Conservation (phyloP, 2,888 invertebrate genomes). For the Heliconius aoede region DNA sequence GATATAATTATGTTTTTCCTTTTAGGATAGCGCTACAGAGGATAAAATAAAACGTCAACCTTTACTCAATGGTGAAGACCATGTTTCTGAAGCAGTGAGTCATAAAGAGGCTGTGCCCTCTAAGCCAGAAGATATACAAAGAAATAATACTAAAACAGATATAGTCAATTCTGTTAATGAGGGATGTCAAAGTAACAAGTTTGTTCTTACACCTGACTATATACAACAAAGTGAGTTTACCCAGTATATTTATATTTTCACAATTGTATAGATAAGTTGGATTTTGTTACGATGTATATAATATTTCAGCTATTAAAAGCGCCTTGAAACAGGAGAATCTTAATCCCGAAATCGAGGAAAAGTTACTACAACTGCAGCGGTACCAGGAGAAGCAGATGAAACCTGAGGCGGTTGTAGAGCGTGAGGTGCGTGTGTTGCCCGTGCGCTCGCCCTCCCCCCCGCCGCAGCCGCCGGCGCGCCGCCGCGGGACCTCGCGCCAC, state of each 20-base stretch:
- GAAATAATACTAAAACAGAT: slow-evolving; percentile 73
- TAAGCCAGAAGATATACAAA: slow-evolving; percentile 71
- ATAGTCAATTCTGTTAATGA: slow-evolving; percentile 67
- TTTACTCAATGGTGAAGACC: slow-evolving; percentile 76
- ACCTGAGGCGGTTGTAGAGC: slow-evolving; percentile 74
- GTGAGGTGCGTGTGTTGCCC: slow-evolving; percentile 60
- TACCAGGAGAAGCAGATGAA: slow-evolving; percentile 92
- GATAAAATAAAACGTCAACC: slow-evolving; percentile 68
- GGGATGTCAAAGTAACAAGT: slow-evolving; percentile 80
- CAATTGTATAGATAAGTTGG: background rate
- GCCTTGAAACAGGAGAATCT: slow-evolving; percentile 96
- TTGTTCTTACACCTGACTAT: slow-evolving; percentile 95
- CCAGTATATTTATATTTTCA: background rate
- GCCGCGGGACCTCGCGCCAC: slow-evolving; percentile 62
- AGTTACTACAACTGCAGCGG: slow-evolving; percentile 92
- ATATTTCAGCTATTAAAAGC: slow-evolving; percentile 91
- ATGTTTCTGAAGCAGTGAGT: slow-evolving; percentile 70
- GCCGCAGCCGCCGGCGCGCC: slow-evolving; percentile 58
- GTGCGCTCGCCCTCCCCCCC: slow-evolving; percentile 61
- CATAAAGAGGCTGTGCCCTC: slow-evolving; percentile 71
- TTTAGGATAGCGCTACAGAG: slow-evolving; percentile 72
- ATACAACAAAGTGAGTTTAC: slow-evolving; percentile 95
- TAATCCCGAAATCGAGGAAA: slow-evolving; percentile 96
- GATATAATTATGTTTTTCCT: slow-evolving; percentile 57
- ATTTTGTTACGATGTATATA: background rate